Evolutionary conservation across 2,113 vertebrate genomes (phyloP), one percentile per base, ranked within the genome.

Genomic region (Nipponia nippon): DNA sequence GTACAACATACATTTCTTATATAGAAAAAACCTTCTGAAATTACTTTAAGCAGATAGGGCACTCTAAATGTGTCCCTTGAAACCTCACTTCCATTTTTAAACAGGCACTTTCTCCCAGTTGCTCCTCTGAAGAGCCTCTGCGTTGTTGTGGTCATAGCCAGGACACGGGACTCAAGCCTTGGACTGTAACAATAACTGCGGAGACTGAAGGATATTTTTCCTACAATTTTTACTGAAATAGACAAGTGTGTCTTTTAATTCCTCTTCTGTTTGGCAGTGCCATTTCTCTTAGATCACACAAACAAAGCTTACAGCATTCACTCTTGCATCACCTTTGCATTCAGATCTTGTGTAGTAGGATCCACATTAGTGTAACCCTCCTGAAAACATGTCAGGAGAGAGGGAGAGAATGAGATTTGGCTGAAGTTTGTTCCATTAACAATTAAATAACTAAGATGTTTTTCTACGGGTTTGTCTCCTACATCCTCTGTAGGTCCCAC

Each of bases 121-220:
- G n/a, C 30, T 84, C 17, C 19, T 36, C 66, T 25, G 26, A 17
- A 81, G 59, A 0, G 0, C 23, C 32, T 63, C 3, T 4, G 71
- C 27, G 26, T 59, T 59, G 30, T 10, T 52, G 16, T 18, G 29
- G 47, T 27, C 49, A 75, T 9, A 71, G n/a, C 5, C 30, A 78
- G 40, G 44, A 72, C 1, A 5, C 26, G 25, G 18, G 40, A 93
- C 20, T 55, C 0, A 6, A 84, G 42, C 19, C 36, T 66, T 3
- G 29, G 16, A 40, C 20, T 50, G 18, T 20, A 93, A 69, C 30
- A 83, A 1, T 36, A 83, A 59, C 29, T 16, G 55, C 22, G 4
- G 10, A 70, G 13, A 81, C 17, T 8, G 27, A 81, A 81, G 13
- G 16, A 21, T 75, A 75, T 75, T 85, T 44, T 62, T 40, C 30